Conservation (phyloP, 2,888 invertebrate species). For the Sceliomorpha sp. region DNA sequence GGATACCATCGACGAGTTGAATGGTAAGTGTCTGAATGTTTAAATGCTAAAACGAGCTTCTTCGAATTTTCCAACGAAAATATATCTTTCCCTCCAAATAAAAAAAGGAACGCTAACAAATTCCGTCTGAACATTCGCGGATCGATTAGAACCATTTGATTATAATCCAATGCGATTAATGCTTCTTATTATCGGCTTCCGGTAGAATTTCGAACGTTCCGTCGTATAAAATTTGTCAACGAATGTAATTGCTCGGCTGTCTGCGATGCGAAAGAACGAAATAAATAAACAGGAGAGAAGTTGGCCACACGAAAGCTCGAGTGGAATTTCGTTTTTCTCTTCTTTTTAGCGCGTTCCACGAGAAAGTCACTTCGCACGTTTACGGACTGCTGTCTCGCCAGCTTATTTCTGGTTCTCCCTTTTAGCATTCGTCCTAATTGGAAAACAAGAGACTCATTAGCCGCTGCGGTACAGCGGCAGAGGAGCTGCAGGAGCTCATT, state of each 20-base stretch:
- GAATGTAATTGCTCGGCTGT: constrained; percentile 51
- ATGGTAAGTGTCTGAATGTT: too few relatives aligned
- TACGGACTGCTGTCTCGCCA: constrained; percentile 56
- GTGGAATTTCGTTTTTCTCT: constrained; percentile 53
- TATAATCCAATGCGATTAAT: too few relatives aligned
- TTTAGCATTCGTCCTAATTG: constrained; percentile 65
- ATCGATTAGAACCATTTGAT: too few relatives aligned
- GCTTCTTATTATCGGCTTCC: too few relatives aligned
- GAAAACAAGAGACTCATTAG: constrained; percentile 72
- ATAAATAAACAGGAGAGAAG: constrained; percentile 53
- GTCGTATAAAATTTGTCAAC: constrained; percentile 47
- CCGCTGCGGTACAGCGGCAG: constrained; percentile 53
- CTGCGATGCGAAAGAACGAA: constrained; percentile 42
- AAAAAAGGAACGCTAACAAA: too few relatives aligned
- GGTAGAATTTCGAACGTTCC: too few relatives aligned
- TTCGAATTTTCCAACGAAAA: too few relatives aligned
- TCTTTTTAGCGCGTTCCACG: constrained; percentile 45
- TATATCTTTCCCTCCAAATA: too few relatives aligned
- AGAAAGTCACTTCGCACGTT: constrained; percentile 56
- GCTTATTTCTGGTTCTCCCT: constrained; percentile 55
- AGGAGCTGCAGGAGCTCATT: constrained; percentile 65
- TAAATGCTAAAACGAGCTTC: too few relatives aligned
- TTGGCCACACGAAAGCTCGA: constrained; percentile 48
- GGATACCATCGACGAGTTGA: too few relatives aligned
- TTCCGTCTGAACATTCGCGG: too few relatives aligned